Evolutionary conservation across 2,113 vertebrate species (phyloP).

Genomic region (Pseudolaguvia tuberculata): DNA sequence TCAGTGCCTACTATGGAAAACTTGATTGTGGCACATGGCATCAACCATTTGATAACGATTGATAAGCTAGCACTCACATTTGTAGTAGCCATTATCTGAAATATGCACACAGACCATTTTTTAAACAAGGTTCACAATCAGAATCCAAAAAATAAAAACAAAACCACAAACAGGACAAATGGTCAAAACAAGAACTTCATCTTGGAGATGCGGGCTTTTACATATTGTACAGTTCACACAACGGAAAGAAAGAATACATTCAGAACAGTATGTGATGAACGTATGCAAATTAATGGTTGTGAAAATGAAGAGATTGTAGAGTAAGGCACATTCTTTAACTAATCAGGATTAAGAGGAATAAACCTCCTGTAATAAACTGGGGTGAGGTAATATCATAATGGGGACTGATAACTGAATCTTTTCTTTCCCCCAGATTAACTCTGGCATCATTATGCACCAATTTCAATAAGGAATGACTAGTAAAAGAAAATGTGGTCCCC

Average conservation of each 20-base stretch:
- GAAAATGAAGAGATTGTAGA: constrained; percentile 66
- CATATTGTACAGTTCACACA: constrained; percentile 43
- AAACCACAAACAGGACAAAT: constrained; percentile 14
- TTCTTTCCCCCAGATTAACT: constrained; percentile 41
- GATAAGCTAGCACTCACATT: constrained; percentile 31
- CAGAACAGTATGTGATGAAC: constrained; percentile 42
- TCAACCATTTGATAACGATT: background rate
- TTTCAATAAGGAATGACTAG: constrained; percentile 64
- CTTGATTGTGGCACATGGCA: background rate
- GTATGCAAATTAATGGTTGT: constrained; percentile 71
- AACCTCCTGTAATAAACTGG: constrained; percentile 61
- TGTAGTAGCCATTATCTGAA: constrained; percentile 23
- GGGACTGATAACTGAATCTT: constrained; percentile 36
- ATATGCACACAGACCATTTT: constrained; percentile 26
- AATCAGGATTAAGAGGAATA: constrained; percentile 64
- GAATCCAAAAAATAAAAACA: constrained; percentile 19
- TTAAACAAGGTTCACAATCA: constrained; percentile 1
- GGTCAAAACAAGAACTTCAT: constrained; percentile 18
- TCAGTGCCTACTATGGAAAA: constrained; percentile 63
- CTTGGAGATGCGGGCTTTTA: constrained; percentile 38
- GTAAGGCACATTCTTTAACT: constrained; percentile 91
- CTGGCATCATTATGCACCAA: constrained; percentile 48
- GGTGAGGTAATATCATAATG: constrained; percentile 67
- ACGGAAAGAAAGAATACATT: constrained; percentile 57
- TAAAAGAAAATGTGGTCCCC: constrained; percentile 74